phyloP scores from a whole-genome alignment of 2,113 vertebrate species.

The Gallinago jamesoni region DNA sequence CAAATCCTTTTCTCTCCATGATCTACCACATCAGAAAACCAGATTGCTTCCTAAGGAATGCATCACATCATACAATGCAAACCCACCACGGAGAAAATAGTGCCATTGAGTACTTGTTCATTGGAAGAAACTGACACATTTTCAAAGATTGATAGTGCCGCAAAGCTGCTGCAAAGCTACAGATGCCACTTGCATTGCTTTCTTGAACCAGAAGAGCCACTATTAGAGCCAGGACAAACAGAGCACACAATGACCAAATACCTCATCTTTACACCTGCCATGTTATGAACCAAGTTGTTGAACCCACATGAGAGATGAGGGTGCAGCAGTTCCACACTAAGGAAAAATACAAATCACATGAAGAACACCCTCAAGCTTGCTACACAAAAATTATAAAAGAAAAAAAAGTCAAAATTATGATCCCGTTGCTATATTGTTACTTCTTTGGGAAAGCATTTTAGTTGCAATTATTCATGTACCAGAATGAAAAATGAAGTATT shows the following conservation, averaged over 20 bases:
- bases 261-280: conserved; percentile 13
- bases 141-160: background rate
- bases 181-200: background rate
- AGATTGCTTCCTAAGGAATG: background rate
- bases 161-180: background rate
- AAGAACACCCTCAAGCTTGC: background rate
- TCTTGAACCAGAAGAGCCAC: background rate
- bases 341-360: background rate
- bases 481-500: background rate
- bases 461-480: background rate
- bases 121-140: background rate
- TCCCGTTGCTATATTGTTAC: background rate
- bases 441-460: background rate
- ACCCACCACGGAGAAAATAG: background rate
- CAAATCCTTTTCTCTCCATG: background rate
- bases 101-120: background rate
- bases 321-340: background rate
- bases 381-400: background rate
- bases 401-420: background rate
- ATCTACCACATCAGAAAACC: background rate
- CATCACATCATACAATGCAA: background rate
- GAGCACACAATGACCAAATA: background rate
- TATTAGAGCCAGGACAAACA: background rate
- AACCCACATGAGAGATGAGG: background rate
- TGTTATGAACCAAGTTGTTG: background rate